phyloP scores from a whole-genome alignment of 2,797 vertebrate genomes.

The Aphelocoma californica region DNA sequence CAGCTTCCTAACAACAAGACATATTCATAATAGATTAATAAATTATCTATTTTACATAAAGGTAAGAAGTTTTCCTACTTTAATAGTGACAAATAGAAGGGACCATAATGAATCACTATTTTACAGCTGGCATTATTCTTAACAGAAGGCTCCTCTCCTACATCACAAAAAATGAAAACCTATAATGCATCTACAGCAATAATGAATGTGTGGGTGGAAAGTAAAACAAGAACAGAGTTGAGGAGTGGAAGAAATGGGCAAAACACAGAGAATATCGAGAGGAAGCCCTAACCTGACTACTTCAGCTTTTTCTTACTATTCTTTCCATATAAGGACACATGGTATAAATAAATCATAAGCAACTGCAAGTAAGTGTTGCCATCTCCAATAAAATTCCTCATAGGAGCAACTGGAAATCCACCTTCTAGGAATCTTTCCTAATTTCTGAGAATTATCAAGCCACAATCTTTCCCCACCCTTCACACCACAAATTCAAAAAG shows the following conservation, averaged over 20 bases:
- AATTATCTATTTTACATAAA: not conserved
- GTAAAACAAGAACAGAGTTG: not conserved
- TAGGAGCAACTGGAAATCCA: not conserved
- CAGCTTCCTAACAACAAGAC: not conserved
- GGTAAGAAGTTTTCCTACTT: not conserved
- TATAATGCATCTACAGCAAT: not conserved
- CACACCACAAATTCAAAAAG: not conserved
- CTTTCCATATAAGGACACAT: not conserved
- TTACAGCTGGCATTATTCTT: not conserved
- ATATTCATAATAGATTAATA: not conserved
- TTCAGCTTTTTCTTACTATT: not conserved
- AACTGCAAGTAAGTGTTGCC: not conserved
- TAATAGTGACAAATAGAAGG: not conserved
- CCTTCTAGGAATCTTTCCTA: not conserved
- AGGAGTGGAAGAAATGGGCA: not conserved
- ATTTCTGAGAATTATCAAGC: not conserved
- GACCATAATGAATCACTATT: not conserved
- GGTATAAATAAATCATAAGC: not conserved
- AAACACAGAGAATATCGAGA: not conserved
- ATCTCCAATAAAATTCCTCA: not conserved
- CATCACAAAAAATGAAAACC: not conserved
- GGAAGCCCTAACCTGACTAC: not conserved
- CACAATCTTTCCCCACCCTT: not conserved
- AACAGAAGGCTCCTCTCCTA: not conserved
- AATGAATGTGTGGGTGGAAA: not conserved